A percentile compares a stretch with the other conserved stretches of the same genome.
These are phyloP conservation scores for Agapornis roseicollis DNA, from an alignment of 2,113 vertebrate species.

Conservation along the genomic window DNA sequence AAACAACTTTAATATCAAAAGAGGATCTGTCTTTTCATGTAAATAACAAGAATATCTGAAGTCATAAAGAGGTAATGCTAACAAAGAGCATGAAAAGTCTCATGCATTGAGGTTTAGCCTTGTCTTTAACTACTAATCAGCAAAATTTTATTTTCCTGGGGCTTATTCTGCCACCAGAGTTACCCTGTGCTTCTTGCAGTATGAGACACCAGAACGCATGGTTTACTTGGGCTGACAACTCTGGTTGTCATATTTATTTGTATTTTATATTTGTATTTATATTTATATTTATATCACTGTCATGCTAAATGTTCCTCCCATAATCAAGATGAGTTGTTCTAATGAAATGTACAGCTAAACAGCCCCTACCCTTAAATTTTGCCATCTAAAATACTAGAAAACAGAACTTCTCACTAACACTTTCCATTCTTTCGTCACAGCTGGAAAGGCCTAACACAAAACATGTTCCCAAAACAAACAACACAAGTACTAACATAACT, in stretches of 20 bases:
- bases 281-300: not conserved
- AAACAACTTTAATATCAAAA: not conserved
- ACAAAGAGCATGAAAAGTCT: not conserved
- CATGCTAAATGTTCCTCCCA: not conserved
- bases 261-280: not conserved
- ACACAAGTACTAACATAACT: conserved; percentile 29
- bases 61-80: not conserved
- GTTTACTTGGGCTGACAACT: not conserved
- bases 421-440: conserved; percentile 48
- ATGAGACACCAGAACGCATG: accelerated
- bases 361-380: not conserved
- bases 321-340: not conserved
- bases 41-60: not conserved
- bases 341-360: not conserved
- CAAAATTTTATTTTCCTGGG: not conserved
- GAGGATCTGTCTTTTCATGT: not conserved
- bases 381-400: not conserved
- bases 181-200: not conserved
- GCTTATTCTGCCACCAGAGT: not conserved
- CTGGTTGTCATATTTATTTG: not conserved
- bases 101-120: not conserved
- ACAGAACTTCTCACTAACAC: conserved; percentile 15
- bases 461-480: conserved; percentile 44
- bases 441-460: conserved; percentile 53
- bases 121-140: not conserved